Conservation (phyloP, 2,113 vertebrate species). For the Mugil cephalus region DNA sequence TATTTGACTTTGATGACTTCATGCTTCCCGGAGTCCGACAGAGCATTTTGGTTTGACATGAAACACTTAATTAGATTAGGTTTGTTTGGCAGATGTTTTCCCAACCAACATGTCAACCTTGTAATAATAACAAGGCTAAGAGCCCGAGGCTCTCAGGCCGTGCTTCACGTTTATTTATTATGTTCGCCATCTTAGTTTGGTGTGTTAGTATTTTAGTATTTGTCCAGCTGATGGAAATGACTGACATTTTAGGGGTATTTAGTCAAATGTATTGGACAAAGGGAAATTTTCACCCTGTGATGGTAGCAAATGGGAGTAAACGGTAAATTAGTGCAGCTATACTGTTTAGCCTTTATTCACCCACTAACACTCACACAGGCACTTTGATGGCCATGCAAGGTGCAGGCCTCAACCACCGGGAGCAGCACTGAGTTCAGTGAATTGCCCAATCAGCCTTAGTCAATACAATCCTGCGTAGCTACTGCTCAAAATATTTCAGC, state of each 20-base stretch:
- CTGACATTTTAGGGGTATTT: not conserved
- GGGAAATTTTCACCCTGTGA: too few relatives aligned
- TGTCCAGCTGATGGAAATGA: too few relatives aligned
- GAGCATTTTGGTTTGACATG: slow-evolving; percentile 4
- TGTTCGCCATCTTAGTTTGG: too few relatives aligned
- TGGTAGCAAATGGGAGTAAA: not conserved
- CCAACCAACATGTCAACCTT: not conserved
- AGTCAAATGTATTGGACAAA: not conserved
- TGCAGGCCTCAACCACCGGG: not conserved
- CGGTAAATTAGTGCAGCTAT: not conserved
- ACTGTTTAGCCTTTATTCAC: not conserved
- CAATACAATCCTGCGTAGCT: too few relatives aligned
- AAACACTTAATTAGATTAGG: slow-evolving; percentile 11
- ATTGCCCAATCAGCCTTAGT: not conserved
- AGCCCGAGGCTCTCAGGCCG: not conserved
- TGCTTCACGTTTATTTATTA: too few relatives aligned
- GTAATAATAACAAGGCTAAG: slow-evolving; percentile 6
- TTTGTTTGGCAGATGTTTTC: not conserved
- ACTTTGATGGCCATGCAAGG: too few relatives aligned
- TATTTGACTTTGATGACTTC: slow-evolving; percentile 24
- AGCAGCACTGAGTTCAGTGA: not conserved
- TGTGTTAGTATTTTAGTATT: too few relatives aligned
- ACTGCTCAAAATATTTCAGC: not conserved
- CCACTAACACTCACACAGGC: not conserved
- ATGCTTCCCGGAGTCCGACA: slow-evolving; percentile 7